A percentile compares a stretch with the other conserved stretches of the same genome.
Evolutionary conservation across 2,888 invertebrate genomes (phyloP).

Genomic region (Sphaerolaimus hirsutus): DNA sequence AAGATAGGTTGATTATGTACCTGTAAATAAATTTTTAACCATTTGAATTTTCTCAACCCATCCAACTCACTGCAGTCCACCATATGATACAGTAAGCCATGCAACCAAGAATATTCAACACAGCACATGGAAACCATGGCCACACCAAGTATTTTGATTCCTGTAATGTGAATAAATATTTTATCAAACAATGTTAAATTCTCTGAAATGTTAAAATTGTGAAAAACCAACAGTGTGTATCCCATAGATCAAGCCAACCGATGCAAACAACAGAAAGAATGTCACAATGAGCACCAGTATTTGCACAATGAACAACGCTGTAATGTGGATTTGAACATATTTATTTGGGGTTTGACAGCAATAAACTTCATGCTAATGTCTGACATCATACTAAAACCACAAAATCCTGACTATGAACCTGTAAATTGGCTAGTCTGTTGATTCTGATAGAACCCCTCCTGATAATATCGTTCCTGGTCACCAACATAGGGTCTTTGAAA

Average conservation of each 20-base stretch:
- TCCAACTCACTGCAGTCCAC: slow-evolving; percentile 7
- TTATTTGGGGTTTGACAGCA: too few relatives aligned
- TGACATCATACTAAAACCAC: background rate
- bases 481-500: slow-evolving; percentile 14
- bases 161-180: background rate
- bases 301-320: slow-evolving; percentile 24
- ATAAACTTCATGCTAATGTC: too few relatives aligned
- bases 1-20: too few relatives aligned
- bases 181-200: background rate
- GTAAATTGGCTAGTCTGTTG: background rate
- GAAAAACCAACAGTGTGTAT: slow-evolving; percentile 16
- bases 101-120: slow-evolving; percentile 16
- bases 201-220: background rate
- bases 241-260: slow-evolving; percentile 20
- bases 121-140: slow-evolving; percentile 22
- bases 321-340: too few relatives aligned
- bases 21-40: too few relatives aligned
- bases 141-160: slow-evolving; percentile 12
- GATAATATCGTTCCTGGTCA: slow-evolving; percentile 14
- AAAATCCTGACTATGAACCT: background rate
- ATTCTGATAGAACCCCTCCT: background rate
- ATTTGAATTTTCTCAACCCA: too few relatives aligned
- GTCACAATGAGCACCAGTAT: slow-evolving; percentile 19
- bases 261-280: slow-evolving; percentile 23
- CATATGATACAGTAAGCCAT: slow-evolving; percentile 22